phyloP scores from a whole-genome alignment of 2,797 vertebrate species.

The Choloepus didactylus region DNA sequence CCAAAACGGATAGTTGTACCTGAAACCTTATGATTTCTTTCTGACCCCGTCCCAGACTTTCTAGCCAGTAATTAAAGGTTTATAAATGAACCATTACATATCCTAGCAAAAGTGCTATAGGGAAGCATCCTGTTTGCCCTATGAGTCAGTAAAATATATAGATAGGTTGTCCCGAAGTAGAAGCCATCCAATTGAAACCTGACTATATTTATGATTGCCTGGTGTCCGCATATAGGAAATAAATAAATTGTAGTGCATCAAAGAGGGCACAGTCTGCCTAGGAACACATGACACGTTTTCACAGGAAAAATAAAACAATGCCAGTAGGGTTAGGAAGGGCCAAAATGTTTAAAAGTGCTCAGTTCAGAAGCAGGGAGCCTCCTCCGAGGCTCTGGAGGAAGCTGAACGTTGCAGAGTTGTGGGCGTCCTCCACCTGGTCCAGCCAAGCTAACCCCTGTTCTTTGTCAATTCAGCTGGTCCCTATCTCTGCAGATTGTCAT shows the following conservation, averaged over 20 bases:
- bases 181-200: background rate
- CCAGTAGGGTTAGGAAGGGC: background rate
- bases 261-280: background rate
- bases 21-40: conserved; percentile 29
- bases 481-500: background rate
- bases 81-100: background rate
- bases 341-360: background rate
- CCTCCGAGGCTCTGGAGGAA: background rate
- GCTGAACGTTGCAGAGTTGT: too few species aligned
- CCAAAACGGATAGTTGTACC: background rate
- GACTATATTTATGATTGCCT: background rate
- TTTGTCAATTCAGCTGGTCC: background rate
- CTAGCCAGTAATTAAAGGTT: conserved; percentile 33
- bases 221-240: background rate
- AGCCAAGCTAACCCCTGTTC: background rate
- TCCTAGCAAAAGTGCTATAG: background rate
- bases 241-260: background rate
- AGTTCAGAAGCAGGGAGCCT: background rate
- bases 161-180: background rate
- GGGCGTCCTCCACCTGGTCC: background rate
- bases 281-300: background rate
- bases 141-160: background rate
- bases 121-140: conserved; percentile 20
- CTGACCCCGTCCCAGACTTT: background rate
- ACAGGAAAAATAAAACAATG: background rate